A percentile compares a stretch with the other conserved stretches of the same genome.
These are phyloP conservation scores for Deroptyus accipitrinus DNA, from an alignment of 2,113 vertebrate species.

Conservation along the genomic window DNA sequence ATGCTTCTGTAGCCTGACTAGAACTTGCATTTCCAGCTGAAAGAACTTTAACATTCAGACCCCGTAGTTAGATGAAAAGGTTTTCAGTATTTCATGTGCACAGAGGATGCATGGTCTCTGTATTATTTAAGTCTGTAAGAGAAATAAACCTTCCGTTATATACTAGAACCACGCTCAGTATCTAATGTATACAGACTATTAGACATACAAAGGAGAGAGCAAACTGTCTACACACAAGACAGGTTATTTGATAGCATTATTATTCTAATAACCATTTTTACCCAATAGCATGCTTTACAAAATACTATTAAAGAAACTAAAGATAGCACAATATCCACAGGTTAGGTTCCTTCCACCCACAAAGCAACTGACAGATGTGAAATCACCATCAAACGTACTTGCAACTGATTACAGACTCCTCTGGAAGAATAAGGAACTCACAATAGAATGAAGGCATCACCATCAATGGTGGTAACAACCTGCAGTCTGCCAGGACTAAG, in stretches of 20 bases:
- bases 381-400: not conserved
- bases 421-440: not conserved
- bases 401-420: not conserved
- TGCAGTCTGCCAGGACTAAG: not conserved
- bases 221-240: not conserved
- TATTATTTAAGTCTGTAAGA: not conserved
- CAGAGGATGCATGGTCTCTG: not conserved
- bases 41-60: constrained; percentile 22
- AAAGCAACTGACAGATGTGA: not conserved
- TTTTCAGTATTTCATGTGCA: constrained; percentile 29
- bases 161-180: not conserved
- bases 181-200: not conserved
- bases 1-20: not conserved
- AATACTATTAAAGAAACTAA: not conserved
- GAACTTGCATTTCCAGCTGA: constrained; percentile 39
- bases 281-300: not conserved
- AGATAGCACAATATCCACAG: not conserved
- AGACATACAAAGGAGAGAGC: not conserved
- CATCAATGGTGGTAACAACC: not conserved
- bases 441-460: not conserved
- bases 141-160: not conserved
- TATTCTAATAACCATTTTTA: not conserved
- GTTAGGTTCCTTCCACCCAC: not conserved
- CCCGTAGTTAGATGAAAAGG: constrained; percentile 18
- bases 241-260: not conserved